Base-by-base conservation (phyloP, 2,888 invertebrate genomes). In the Lucinisca nassula region DNA sequence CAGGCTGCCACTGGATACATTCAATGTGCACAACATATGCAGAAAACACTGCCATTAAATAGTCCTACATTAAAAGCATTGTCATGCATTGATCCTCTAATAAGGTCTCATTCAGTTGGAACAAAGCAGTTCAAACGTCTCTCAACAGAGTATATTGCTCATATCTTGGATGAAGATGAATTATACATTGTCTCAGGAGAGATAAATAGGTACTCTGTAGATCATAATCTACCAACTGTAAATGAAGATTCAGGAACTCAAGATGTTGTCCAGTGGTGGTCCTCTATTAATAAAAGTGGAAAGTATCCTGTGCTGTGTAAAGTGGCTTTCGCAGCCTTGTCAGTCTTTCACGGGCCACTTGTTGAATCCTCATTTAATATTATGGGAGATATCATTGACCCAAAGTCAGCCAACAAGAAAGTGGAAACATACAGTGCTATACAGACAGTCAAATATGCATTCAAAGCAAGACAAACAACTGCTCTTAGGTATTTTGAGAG, bases 351-450 rank as follows among this genome's bases (percentile, higher is more conserved):
- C 81, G 90, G 88, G 10, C 88, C 88, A 6, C 55, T 51, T 14
- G 88, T 91, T 24, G 90, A 91, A 51, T 79, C 81, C 2, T 49
- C 84, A 14, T 91, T 91, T 55, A 90, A 73, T 73, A 76, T 72
- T 24, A 86, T 90, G 82, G 83, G 84, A 35, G 87, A 90, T 67
- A 61, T 89, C 0, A n/a, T 89, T 30, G 84, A 87, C 45, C 55
- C n/a, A 10, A 70, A 61, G 3, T 78, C 82, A 14, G 27, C 78
- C 58, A 84, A 37, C 40, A 85, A 75, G 70, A 37, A 87, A 6
- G 35, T 74, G 1, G 21, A 17, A 17, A 84, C 79, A 1, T 84
- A 74, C 74, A 84, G 79, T 49, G 73, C 84, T 6, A 45, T 49
- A 17, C 84, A 84, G 35, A 84, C 61, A 24, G 40, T 84, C 3